Evolutionary conservation across 2,797 vertebrate species (phyloP).

Genomic region (Rachycentron canadum): DNA sequence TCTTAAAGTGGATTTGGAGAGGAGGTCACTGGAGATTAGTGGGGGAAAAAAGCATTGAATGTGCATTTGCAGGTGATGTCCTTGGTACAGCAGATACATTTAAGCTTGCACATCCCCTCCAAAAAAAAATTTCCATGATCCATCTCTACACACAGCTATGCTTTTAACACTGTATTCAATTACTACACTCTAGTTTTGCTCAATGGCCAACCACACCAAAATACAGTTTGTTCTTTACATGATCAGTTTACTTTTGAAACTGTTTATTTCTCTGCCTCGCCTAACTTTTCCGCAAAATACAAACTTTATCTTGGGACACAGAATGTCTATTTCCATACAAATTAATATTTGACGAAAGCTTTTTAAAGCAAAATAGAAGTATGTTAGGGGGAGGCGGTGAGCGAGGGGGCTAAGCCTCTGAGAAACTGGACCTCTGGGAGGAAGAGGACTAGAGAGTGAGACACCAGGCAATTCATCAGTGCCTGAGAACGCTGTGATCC

Average conservation of each 20-base stretch:
- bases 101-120: slow-evolving; percentile 13
- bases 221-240: slow-evolving; percentile 46
- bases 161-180: slow-evolving; percentile 42
- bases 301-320: slow-evolving; percentile 50
- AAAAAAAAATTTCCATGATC: slow-evolving; percentile 23
- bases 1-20: slow-evolving; percentile 59
- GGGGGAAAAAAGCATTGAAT: slow-evolving; percentile 39
- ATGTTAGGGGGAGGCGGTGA: slow-evolving; percentile 9
- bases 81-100: slow-evolving; percentile 50
- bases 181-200: slow-evolving; percentile 37
- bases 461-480: slow-evolving; percentile 69
- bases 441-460: slow-evolving; percentile 16
- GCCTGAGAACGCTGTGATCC: slow-evolving; percentile 63
- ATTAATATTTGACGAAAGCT: slow-evolving; percentile 53
- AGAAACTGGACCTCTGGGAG: slow-evolving; percentile 47
- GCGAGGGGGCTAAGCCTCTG: slow-evolving; percentile 27
- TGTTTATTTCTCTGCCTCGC: slow-evolving; percentile 41
- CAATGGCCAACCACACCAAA: slow-evolving; percentile 20
- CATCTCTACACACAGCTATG: background rate
- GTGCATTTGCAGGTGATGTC: slow-evolving; percentile 57
- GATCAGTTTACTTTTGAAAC: slow-evolving; percentile 58
- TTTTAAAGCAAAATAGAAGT: slow-evolving; percentile 40
- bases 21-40: slow-evolving; percentile 39
- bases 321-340: slow-evolving; percentile 68
- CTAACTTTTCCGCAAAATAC: slow-evolving; percentile 28